A percentile compares a stretch with the other conserved stretches of the same genome.
phyloP scores from a whole-genome alignment of 2,888 invertebrate genomes.

The Platerodrilus igneus region DNA sequence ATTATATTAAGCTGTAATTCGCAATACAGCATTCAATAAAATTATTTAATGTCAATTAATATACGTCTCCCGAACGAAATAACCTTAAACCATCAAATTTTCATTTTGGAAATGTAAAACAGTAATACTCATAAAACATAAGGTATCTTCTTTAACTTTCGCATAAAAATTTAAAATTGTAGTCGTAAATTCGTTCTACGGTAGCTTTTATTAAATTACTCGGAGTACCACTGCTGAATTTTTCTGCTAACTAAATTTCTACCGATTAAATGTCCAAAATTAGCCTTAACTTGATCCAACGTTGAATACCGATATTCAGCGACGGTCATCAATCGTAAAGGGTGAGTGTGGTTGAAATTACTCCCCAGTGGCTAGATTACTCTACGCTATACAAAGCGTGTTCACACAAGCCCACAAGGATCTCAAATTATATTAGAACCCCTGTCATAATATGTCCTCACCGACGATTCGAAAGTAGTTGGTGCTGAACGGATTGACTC shows the following conservation, averaged over 20 bases:
- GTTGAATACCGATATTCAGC: conserved; percentile 32
- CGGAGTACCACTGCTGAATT: conserved; percentile 2
- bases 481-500: too few relatives aligned
- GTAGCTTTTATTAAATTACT: neutral
- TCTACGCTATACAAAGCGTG: conserved; percentile 8
- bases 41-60: too few relatives aligned
- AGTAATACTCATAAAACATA: too few relatives aligned
- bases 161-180: too few relatives aligned
- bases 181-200: neutral
- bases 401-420: conserved; percentile 6
- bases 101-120: too few relatives aligned
- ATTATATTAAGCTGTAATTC: too few relatives aligned
- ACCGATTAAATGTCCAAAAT: conserved; percentile 33
- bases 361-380: conserved; percentile 17
- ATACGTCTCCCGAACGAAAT: too few relatives aligned
- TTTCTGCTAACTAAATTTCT: conserved; percentile 27
- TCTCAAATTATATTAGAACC: conserved; percentile 8
- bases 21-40: too few relatives aligned
- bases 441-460: conserved; percentile 7
- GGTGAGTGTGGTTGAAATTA: conserved; percentile 26
- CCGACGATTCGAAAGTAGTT: too few relatives aligned
- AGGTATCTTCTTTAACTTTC: too few relatives aligned
- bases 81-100: too few relatives aligned
- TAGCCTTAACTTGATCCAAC: conserved; percentile 35
- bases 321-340: conserved; percentile 32